These are phyloP conservation scores for Laspeyria flexula DNA, from an alignment of 2,888 invertebrate genomes.

Conservation along the genomic window DNA sequence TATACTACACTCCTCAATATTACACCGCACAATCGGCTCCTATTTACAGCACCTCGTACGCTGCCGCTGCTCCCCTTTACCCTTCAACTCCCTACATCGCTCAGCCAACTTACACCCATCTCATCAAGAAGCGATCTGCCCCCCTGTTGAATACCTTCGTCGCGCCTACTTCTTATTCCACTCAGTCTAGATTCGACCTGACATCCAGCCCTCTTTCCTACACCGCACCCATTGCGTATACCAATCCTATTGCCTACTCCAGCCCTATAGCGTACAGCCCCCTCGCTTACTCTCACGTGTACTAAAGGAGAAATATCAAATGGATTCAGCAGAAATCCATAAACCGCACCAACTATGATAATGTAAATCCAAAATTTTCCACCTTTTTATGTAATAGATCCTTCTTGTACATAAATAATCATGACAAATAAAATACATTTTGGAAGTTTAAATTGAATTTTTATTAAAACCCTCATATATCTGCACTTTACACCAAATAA, in stretches of 20 bases:
- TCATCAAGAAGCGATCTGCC: slow-evolving; percentile 30
- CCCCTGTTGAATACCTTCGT: slow-evolving; percentile 12
- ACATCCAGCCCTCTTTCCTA: slow-evolving; percentile 42
- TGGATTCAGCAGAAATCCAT: slow-evolving; percentile 1
- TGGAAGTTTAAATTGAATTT: slow-evolving; percentile 13
- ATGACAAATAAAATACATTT: slow-evolving; percentile 23
- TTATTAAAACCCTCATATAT: slow-evolving; percentile 15
- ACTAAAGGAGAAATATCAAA: slow-evolving; percentile 8
- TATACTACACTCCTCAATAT: slow-evolving; percentile 44
- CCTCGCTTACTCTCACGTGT: slow-evolving; percentile 19
- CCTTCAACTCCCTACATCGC: slow-evolving; percentile 53
- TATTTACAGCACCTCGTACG: slow-evolving; percentile 53
- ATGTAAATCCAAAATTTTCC: slow-evolving; percentile 32
- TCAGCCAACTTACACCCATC: slow-evolving; percentile 7
- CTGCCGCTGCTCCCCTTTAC: slow-evolving; percentile 48
- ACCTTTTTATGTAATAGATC: slow-evolving; percentile 11
- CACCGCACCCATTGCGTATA: slow-evolving; percentile 31
- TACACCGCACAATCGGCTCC: slow-evolving; percentile 54
- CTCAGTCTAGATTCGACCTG: slow-evolving; percentile 51
- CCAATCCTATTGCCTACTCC: slow-evolving; percentile 13
- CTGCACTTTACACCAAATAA: no score
- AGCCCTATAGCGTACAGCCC: slow-evolving; percentile 16
- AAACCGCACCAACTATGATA: slow-evolving; percentile 1
- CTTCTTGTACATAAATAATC: slow-evolving; percentile 20
- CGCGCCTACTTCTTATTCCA: slow-evolving; percentile 32